Evolutionary conservation across 2,888 invertebrate genomes (phyloP), one percentile per base, ranked within the genome.

Genomic region (Clistopyga incitator): DNA sequence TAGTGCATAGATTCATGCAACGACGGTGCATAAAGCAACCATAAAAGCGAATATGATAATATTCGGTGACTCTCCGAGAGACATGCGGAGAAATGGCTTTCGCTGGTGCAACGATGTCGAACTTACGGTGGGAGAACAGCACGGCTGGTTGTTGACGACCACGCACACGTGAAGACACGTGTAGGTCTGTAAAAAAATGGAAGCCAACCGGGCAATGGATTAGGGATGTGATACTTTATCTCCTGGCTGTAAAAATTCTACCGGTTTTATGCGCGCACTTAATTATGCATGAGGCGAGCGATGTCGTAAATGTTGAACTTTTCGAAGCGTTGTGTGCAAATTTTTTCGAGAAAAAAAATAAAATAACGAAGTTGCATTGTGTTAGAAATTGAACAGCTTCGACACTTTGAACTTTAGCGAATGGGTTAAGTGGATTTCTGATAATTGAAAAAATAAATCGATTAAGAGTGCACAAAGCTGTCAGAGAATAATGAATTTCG

Each of bases 91-190:
- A 23, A 34, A 15, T 54, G 54, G 34, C 47, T 47, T 18, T 50
- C 20, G 38, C 29, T 34, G 23, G 23, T 80, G n/a, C 50, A 18
- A 6, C 50, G 50, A 50, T 8, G n/a, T 38, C 47, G 50, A 87
- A 96, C 96, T 96, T 96, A 96, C 96, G 90, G 95, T 94, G 90
- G 96, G 96, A 87, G 97, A 96, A 95, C 97, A 97, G 95, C 97
- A 97, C 88, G 96, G 96, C 90, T 95, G 95, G 94, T 96, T 97
- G 96, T 97, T 97, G 95, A 97, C 96, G 92, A 95, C 94, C 92
- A 97, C 97, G 94, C 97, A 98, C 93, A 97, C 97, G 94, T 98
- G 97, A 88, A 98, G 96, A 93, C 97, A 97, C 91, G 97, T 97
- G 95, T 98, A 98, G 87, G 97, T 97, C 98, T 98, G 97, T 94